Base-by-base conservation (phyloP, 2,888 invertebrate genomes). In the Athalia circularis region DNA sequence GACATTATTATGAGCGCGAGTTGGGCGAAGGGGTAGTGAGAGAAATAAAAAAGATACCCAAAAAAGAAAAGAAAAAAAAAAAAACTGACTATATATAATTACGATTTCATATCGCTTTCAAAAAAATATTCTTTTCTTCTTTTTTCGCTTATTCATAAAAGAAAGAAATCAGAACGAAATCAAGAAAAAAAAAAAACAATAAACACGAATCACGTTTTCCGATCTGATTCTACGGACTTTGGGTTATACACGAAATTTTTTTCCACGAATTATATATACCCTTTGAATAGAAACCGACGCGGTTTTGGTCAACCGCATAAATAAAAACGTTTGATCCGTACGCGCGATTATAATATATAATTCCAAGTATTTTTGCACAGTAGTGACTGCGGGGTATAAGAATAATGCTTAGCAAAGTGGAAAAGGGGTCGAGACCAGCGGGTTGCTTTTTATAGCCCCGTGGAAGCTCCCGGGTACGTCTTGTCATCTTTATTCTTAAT, bases 401-500 rank as follows among this genome's bases (percentile, higher is more conserved):
- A 72, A 59, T 72, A 72, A 72, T 59, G 72, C 72, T 72, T 45
- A 62, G 62, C 7, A 15, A 13, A 13, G 59, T 45, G 50, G 50
- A 75, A 75, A 43, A 75, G 29, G 64, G 15, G 48, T 75, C n/a
- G 62, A 29, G 11, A 29, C 29, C 29, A 43, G 11, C 13, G 52
- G n/a, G 75, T 47, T 52, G 72, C 75, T 75, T 75, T 75, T 75
- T 75, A 75, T 50, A 75, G 48, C 64, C 50, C 62, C 50, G n/a
- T 29, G 29, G 29, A 50, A 57, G 47, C 75, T 8, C 13, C 29
- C 13, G 13, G 62, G 48, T 29, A 50, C 50, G 62, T 61, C 75
- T 64, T 75, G 54, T 75, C 75, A 75, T 75, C 75, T 75, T 75
- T 64, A 75, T 75, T 75, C 64, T 57, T 62, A 75, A 75, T 75